phyloP scores from a whole-genome alignment of 1,140 invertebrate genomes.

The Heliconius eleuchia region DNA sequence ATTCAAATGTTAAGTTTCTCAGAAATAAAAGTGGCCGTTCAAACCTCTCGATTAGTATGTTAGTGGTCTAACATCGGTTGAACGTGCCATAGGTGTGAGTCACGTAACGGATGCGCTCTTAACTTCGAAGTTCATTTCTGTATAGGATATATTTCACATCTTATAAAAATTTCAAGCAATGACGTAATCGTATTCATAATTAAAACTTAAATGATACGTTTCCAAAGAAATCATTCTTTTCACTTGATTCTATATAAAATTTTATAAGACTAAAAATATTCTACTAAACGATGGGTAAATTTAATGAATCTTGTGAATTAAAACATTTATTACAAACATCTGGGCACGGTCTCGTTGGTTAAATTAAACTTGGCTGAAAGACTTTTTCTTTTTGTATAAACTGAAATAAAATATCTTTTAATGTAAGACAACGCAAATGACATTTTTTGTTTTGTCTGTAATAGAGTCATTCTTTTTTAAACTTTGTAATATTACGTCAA shows the following conservation, averaged over 20 bases:
- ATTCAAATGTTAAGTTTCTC: constrained; percentile 51
- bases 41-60: constrained; percentile 70
- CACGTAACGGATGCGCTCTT: constrained; percentile 78
- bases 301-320: constrained; percentile 57
- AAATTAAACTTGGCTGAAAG: constrained; percentile 67
- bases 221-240: background rate
- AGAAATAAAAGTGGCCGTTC: constrained; percentile 61
- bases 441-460: constrained; percentile 21
- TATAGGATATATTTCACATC: constrained; percentile 58
- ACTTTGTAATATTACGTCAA: background rate
- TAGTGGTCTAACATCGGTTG: constrained; percentile 63
- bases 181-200: background rate
- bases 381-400: constrained; percentile 62
- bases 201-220: background rate
- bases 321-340: constrained; percentile 70
- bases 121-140: constrained; percentile 68
- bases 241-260: background rate
- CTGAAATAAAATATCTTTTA: constrained; percentile 55
- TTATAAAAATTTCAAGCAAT: constrained; percentile 30
- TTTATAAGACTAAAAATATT: constrained; percentile 14
- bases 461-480: background rate
- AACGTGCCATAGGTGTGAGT: constrained; percentile 76
- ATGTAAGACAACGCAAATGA: constrained; percentile 51
- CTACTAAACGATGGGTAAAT: constrained; percentile 40
- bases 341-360: constrained; percentile 58